Percentiles rank a stretch among this genome's conserved stretches.
Evolutionary conservation across 2,888 invertebrate genomes (phyloP).

Genomic region (Acrocera orbiculus): DNA sequence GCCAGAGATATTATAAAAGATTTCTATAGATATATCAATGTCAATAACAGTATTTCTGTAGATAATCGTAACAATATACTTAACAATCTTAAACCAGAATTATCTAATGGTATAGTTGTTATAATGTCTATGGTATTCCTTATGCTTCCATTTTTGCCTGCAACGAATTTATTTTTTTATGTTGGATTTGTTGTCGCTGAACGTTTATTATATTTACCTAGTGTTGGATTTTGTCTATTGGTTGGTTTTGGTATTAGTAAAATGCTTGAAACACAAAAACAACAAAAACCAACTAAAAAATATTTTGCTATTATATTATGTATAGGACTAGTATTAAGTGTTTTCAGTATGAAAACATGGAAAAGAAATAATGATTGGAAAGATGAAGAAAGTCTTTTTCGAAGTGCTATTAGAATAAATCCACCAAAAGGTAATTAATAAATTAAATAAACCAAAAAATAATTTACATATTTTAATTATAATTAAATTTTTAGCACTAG

Average conservation of each 20-base stretch:
- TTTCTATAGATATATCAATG: constrained; percentile 1
- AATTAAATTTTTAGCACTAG: constrained; percentile 57
- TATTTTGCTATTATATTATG: constrained; percentile 23
- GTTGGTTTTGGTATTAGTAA: constrained; percentile 54
- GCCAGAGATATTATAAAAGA: neutral
- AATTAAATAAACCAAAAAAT: neutral
- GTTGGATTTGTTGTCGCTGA: constrained; percentile 98
- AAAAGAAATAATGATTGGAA: constrained; percentile 79
- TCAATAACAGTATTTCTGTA: constrained; percentile 4
- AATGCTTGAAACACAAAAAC: constrained; percentile 20
- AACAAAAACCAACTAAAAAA: constrained; percentile 19
- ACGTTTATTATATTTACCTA: constrained; percentile 86
- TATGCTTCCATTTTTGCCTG: constrained; percentile 84
- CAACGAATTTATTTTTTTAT: constrained; percentile 91
- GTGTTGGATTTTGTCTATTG: constrained; percentile 84
- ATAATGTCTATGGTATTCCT: constrained; percentile 57
- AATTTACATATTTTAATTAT: constrained; percentile 1
- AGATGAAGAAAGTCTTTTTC: constrained; percentile 82
- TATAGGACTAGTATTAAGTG: constrained; percentile 40
- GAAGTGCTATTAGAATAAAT: constrained; percentile 78
- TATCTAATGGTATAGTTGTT: constrained; percentile 22
- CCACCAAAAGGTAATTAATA: constrained; percentile 78
- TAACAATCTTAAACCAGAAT: constrained; percentile 8
- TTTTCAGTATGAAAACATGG: constrained; percentile 59
- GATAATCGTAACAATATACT: neutral